Conservation (phyloP, 2,888 invertebrate species). For the Drosophila parthenogenetica region DNA sequence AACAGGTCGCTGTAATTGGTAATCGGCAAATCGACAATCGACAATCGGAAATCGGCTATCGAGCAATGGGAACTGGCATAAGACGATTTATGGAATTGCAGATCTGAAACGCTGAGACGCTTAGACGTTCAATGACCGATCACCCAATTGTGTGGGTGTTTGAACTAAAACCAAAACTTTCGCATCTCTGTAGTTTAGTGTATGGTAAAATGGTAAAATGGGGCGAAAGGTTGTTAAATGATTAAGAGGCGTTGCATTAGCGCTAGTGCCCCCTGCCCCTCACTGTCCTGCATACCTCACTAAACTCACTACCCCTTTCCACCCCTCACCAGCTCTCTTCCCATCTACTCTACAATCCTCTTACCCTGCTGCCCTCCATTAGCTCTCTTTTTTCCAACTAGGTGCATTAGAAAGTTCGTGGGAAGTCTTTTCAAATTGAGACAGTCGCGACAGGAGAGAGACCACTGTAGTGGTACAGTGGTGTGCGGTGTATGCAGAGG, state of each 20-base stretch:
- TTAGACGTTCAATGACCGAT: conserved; percentile 68
- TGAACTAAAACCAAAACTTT: conserved; percentile 31
- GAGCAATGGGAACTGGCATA: conserved; percentile 37
- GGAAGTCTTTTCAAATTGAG: conserved; percentile 69
- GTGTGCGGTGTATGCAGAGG: conserved; percentile 2
- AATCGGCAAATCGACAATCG: conserved; percentile 52
- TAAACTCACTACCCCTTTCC: conserved; percentile 20
- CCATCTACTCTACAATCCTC: background rate
- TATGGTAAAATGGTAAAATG: conserved; percentile 75
- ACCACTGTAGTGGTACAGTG: conserved; percentile 8
- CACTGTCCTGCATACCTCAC: conserved; percentile 5
- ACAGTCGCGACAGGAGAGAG: conserved; percentile 11
- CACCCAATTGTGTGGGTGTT: conserved; percentile 35
- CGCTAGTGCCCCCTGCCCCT: conserved; percentile 27
- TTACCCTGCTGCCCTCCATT: conserved; percentile 20
- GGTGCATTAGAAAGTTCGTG: conserved; percentile 80
- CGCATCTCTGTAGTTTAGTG: conserved; percentile 26
- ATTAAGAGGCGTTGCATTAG: conserved; percentile 79
- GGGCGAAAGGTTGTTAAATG: conserved; percentile 80
- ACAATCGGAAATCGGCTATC: conserved; percentile 42
- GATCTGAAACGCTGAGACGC: conserved; percentile 2
- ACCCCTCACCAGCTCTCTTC: too few relatives aligned
- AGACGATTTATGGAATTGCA: conserved; percentile 40
- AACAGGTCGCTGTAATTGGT: conserved; percentile 60
- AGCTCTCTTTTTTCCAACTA: conserved; percentile 11